Evolutionary conservation across 2,113 vertebrate species (phyloP).

Genomic region (Aramus guarauna): DNA sequence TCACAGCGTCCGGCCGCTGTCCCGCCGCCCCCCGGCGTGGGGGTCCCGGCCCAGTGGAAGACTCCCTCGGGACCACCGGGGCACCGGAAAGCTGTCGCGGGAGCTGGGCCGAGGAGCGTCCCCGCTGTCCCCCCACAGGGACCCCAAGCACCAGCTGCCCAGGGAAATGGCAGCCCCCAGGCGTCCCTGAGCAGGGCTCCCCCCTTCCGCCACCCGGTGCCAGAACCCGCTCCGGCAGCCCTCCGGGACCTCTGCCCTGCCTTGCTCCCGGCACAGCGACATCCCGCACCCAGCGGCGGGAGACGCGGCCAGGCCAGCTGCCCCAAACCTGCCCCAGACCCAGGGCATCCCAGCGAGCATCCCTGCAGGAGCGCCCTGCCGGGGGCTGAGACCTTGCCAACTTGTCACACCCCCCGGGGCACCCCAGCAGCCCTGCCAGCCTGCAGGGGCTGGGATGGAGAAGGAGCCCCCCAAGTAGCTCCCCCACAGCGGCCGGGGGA

Average conservation of each 20-base stretch:
- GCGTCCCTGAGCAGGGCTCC: not conserved
- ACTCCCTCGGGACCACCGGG: not conserved
- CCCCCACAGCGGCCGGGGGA: not conserved
- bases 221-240: not conserved
- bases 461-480: not conserved
- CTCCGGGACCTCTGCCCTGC: not conserved
- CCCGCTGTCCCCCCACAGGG: not conserved
- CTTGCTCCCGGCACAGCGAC: not conserved
- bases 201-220: accelerated
- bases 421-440: not conserved
- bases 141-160: not conserved
- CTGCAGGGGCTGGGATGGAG: not conserved
- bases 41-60: not conserved
- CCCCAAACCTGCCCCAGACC: not conserved
- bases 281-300: not conserved
- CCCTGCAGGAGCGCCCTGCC: not conserved
- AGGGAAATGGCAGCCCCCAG: not conserved
- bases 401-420: not conserved
- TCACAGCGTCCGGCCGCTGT: not conserved
- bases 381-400: not conserved
- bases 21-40: not conserved
- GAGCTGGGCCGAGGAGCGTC: not conserved
- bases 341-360: not conserved
- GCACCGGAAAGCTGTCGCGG: not conserved
- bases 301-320: not conserved